These are phyloP conservation scores for Calephelis virginiensis DNA, from an alignment of 1,140 invertebrate species.

Conservation along the genomic window DNA sequence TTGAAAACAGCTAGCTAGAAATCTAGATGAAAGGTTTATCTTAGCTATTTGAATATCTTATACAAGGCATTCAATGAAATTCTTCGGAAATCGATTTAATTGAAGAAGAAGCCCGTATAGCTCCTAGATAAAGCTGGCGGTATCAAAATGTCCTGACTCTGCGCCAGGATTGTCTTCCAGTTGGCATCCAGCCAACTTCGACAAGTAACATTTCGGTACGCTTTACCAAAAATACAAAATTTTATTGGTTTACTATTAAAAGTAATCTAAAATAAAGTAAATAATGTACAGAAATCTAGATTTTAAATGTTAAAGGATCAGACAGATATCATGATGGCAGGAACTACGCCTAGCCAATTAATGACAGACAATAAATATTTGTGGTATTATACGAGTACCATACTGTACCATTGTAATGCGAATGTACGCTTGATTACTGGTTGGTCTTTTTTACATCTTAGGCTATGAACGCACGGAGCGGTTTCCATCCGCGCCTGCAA, in stretches of 20 bases:
- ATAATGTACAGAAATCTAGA: too few relatives aligned
- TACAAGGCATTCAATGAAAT: conserved; percentile 26
- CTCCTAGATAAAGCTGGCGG: conserved; percentile 46
- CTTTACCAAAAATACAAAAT: conserved; percentile 1
- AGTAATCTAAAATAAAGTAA: neutral
- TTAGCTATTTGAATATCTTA: conserved; percentile 7
- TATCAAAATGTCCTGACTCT: conserved; percentile 59
- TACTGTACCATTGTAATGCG: too few relatives aligned
- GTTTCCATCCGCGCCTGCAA: too few relatives aligned
- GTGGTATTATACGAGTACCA: too few relatives aligned
- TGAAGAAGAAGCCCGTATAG: conserved; percentile 42
- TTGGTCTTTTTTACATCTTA: too few relatives aligned
- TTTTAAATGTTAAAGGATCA: too few relatives aligned
- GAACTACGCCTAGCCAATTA: too few relatives aligned
- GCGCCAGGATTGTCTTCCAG: conserved; percentile 61
- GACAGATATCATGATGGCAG: too few relatives aligned
- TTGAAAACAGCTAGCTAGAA: neutral
- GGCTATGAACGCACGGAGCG: too few relatives aligned
- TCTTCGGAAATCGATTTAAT: conserved; percentile 41
- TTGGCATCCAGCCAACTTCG: conserved; percentile 54
- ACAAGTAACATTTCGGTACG: conserved; percentile 30
- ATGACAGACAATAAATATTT: too few relatives aligned
- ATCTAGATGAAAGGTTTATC: conserved; percentile 8
- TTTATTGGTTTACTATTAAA: conserved; percentile 5
- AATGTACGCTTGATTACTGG: too few relatives aligned